Conservation (phyloP, 2,113 vertebrate species). For the Lipophrys pholis region DNA sequence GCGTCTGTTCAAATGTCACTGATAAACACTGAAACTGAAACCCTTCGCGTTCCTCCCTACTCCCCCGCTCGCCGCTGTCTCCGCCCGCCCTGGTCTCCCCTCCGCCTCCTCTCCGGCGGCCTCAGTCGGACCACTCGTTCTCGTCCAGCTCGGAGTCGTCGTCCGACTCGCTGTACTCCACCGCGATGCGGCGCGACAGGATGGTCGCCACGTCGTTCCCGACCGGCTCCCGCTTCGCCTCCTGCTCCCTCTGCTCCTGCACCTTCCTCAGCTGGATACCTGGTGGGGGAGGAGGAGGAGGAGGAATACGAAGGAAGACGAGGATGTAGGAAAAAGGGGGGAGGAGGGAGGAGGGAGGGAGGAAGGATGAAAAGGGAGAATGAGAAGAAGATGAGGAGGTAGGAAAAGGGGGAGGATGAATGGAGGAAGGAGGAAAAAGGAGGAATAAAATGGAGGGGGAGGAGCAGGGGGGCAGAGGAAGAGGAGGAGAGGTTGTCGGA, state of each 20-base stretch:
- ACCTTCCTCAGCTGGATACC: slow-evolving; percentile 95
- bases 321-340: neutral
- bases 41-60: slow-evolving; percentile 1
- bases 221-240: slow-evolving; percentile 92
- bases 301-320: too few species aligned
- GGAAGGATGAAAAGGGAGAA: too few species aligned
- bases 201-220: slow-evolving; percentile 95
- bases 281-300: slow-evolving; percentile 42
- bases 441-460: neutral
- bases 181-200: slow-evolving; percentile 91
- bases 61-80: neutral
- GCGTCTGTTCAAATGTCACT: neutral
- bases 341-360: neutral
- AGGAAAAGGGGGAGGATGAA: too few species aligned
- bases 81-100: slow-evolving; percentile 7
- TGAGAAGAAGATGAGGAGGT: too few species aligned
- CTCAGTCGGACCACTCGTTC: slow-evolving; percentile 93
- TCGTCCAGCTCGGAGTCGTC: slow-evolving; percentile 94
- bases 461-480: neutral
- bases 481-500: too few species aligned
- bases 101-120: neutral
- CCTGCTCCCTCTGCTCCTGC: slow-evolving; percentile 94
- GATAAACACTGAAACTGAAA: slow-evolving; percentile 26
- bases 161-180: slow-evolving; percentile 96
- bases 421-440: neutral